A percentile compares a stretch with the other conserved stretches of the same genome.
Evolutionary conservation across 1,140 invertebrate species (phyloP).

Genomic region (Heterodera carotae): DNA sequence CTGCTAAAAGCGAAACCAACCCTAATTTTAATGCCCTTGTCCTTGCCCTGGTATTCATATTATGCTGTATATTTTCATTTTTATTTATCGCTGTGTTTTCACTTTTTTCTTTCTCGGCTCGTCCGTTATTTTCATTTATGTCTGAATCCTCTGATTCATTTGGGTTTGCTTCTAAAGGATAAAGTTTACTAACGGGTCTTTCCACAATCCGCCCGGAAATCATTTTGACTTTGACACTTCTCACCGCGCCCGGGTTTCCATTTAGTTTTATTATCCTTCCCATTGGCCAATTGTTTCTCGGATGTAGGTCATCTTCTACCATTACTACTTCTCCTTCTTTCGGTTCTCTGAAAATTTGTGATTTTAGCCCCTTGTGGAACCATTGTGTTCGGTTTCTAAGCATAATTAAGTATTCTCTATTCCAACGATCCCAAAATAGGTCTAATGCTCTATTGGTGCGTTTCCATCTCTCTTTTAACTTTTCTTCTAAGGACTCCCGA

Average conservation of each 20-base stretch:
- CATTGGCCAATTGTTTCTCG: neutral
- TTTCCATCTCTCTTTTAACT: neutral
- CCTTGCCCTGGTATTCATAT: neutral
- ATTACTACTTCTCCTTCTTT: neutral
- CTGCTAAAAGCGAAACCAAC: too few relatives aligned
- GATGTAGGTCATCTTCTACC: neutral
- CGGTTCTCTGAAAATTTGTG: neutral
- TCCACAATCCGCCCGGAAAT: neutral
- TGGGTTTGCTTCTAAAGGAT: neutral
- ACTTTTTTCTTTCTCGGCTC: neutral
- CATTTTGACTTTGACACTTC: neutral
- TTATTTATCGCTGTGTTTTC: neutral
- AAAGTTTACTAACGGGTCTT: neutral
- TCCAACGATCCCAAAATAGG: neutral
- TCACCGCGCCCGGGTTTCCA: neutral
- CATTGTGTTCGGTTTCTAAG: neutral
- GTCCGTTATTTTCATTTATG: neutral
- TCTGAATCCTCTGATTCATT: neutral
- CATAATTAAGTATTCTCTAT: neutral
- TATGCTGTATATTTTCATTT: neutral
- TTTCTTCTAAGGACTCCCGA: neutral
- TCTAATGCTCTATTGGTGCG: neutral
- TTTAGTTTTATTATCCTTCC: neutral
- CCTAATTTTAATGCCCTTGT: neutral
- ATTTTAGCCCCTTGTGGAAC: neutral